Base-by-base conservation (phyloP, 2,113 vertebrate species). In the Meriones unguiculatus region DNA sequence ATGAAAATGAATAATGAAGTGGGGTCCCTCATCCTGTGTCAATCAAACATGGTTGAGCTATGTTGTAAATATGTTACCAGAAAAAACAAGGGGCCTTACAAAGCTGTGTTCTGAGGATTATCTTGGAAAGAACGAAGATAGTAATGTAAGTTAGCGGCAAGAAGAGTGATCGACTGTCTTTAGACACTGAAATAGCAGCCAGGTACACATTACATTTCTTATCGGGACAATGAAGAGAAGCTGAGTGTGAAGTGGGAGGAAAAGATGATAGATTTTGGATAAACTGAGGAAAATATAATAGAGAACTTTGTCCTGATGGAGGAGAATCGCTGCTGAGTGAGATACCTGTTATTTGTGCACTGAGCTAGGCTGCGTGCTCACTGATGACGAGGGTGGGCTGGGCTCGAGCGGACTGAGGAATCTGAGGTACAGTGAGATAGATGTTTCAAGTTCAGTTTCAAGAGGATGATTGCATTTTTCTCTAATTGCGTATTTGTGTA, bases 71-170 rank as follows among this genome's bases (percentile, higher is more conserved):
- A 22, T 46, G 2, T 59, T 82, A 28, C 24, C 32, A n/a, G 12
- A 32, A 2, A 88, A 57, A 54, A 3, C 50, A 18, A 93, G 5
- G 6, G 15, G 6, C 15, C 24, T 86, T 85, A 11, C 75, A 81
- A 93, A 24, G 1, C 65, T 87, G 54, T 87, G 62, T 95, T 87
- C 70, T 88, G 30, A 89, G n/a, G n/a, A 62, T 77, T 87, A 75
- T 41, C 38, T 46, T 84, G 30, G 35, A 54, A 25, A 14, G 30
- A 84, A 77, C 70, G 10, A 81, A 10, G 25, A n/a, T 25, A 50
- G 80, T 77, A 54, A 41, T 85, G 2, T 91, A 32, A 9, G 59
- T 50, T 82, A 93, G 4, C 24, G 12, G 3, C 93, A 17, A 88
- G 2, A 7, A 86, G 70, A 38, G 90, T 64, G 59, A 94, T 70